A percentile compares a stretch with the other conserved stretches of the same genome.
These are phyloP conservation scores for Conomelus anceps DNA, from an alignment of 2,888 invertebrate species.

Conservation along the genomic window DNA sequence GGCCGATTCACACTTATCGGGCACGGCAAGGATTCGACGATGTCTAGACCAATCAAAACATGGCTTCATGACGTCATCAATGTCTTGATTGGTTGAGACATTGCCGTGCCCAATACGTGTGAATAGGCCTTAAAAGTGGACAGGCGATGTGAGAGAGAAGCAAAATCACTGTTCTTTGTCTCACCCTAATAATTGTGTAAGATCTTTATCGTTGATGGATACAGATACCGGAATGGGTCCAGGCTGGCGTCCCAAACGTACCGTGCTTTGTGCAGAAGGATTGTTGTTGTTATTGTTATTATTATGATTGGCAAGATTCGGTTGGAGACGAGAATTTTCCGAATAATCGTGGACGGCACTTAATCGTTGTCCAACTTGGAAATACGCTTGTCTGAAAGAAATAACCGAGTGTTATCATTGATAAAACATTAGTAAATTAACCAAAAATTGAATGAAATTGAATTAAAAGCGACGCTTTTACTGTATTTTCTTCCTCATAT, in stretches of 20 bases:
- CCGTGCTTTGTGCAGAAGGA: constrained; percentile 20
- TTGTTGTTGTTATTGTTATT: constrained; percentile 8
- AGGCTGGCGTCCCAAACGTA: constrained; percentile 8
- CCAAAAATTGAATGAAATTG: not conserved
- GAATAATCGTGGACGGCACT: constrained; percentile 24
- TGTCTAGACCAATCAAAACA: too few relatives aligned
- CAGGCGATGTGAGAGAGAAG: not conserved
- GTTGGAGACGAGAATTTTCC: not conserved
- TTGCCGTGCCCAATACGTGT: too few relatives aligned
- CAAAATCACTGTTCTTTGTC: not conserved
- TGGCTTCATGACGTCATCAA: too few relatives aligned
- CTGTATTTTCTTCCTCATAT: too few relatives aligned
- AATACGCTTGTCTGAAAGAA: constrained; percentile 35
- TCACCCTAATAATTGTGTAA: constrained; percentile 31
- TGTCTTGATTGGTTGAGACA: too few relatives aligned
- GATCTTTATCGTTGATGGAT: constrained; percentile 26
- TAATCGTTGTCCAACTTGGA: constrained; percentile 36
- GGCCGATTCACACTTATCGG: too few relatives aligned
- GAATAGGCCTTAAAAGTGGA: not conserved
- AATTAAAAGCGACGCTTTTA: too few relatives aligned
- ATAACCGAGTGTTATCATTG: not conserved
- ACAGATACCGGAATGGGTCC: constrained; percentile 11
- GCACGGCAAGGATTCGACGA: too few relatives aligned
- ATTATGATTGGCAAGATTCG: not conserved
- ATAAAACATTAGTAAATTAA: not conserved